Percentiles rank a stretch among this genome's conserved stretches.
Conservation (phyloP, 1,140 invertebrate species). For the Scylla paramamosain region DNA sequence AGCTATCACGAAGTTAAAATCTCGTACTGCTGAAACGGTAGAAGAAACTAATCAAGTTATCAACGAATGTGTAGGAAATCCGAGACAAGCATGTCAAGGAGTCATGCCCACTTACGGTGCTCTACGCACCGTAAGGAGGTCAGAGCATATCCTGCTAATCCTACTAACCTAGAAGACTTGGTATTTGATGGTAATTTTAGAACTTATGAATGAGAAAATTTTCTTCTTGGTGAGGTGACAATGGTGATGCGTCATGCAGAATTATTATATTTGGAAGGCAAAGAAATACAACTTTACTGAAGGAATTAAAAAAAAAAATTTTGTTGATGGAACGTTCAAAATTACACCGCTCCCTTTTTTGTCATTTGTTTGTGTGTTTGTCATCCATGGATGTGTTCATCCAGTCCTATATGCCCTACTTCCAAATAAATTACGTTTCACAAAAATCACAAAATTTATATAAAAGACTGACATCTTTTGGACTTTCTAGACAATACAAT, state of each 20-base stretch:
- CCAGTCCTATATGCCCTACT: no score
- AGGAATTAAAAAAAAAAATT: slow-evolving; percentile 30
- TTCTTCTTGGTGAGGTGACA: slow-evolving; percentile 32
- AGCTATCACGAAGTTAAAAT: no score
- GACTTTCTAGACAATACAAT: no score
- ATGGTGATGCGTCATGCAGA: slow-evolving; percentile 27
- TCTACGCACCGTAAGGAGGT: slow-evolving; percentile 49
- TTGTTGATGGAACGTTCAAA: no score
- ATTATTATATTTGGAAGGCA: no score
- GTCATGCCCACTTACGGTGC: slow-evolving; percentile 26
- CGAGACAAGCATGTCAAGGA: no score
- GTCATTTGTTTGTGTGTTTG: slow-evolving; percentile 32
- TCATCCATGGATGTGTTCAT: slow-evolving; percentile 40
- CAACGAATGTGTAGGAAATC: no score
- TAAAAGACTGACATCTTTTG: no score
- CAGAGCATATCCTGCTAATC: no score
- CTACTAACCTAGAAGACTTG: no score
- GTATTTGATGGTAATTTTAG: no score
- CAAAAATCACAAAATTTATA: slow-evolving; percentile 10
- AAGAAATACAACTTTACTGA: slow-evolving; percentile 54
- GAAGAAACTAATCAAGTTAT: no score
- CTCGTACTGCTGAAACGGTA: slow-evolving; percentile 31
- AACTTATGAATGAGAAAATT: slow-evolving; percentile 33
- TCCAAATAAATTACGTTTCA: slow-evolving; percentile 35
- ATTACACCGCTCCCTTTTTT: neutral